Percentiles rank a stretch among this genome's conserved stretches.
phyloP scores from a whole-genome alignment of 2,797 vertebrate genomes.

The Calcarius lapponicus region DNA sequence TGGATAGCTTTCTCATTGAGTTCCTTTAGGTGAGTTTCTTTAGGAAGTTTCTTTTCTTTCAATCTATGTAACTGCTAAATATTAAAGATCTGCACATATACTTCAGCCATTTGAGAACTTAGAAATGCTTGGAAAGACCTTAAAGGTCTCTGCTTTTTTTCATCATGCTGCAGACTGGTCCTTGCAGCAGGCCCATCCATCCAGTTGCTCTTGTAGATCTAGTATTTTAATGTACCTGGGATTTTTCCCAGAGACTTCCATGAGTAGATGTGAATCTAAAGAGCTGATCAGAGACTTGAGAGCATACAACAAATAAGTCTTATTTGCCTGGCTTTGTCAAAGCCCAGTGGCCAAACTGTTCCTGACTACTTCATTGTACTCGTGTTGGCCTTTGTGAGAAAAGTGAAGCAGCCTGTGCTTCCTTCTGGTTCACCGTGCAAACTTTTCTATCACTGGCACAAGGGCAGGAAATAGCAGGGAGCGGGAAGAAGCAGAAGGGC shows the following conservation, averaged over 20 bases:
- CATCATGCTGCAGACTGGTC: not conserved
- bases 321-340: not conserved
- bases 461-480: not conserved
- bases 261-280: not conserved
- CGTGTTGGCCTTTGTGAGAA: rapidly evolving
- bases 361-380: not conserved
- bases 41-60: not conserved
- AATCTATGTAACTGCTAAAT: not conserved
- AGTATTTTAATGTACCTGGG: not conserved
- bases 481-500: not conserved
- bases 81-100: not conserved
- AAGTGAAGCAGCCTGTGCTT: not conserved
- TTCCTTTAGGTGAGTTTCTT: not conserved
- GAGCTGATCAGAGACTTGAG: not conserved
- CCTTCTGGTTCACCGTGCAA: not conserved
- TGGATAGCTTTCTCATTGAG: not conserved
- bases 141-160: not conserved
- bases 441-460: not conserved
- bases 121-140: not conserved
- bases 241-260: not conserved
- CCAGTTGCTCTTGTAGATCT: not conserved
- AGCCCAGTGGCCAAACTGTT: not conserved
- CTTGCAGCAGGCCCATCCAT: not conserved
- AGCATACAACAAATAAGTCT: not conserved
- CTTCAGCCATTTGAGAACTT: not conserved